Percentiles rank a stretch among this genome's conserved stretches.
These are phyloP conservation scores for Aphelocoma californica DNA, from an alignment of 2,797 vertebrate species.

Conservation along the genomic window DNA sequence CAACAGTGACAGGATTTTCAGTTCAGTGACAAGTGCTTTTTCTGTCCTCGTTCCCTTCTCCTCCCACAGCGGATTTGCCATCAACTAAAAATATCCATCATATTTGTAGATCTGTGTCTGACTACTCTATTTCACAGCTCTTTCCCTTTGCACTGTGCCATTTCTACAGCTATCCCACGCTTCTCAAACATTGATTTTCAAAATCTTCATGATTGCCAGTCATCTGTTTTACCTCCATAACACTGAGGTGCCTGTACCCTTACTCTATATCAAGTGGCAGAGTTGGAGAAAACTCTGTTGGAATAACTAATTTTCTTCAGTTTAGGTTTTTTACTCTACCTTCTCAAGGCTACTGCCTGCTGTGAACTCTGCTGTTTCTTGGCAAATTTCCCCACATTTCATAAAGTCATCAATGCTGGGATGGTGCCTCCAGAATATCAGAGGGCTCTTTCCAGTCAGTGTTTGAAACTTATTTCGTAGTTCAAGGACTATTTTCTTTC, in stretches of 20 bases:
- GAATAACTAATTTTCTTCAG: not conserved
- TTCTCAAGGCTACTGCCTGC: not conserved
- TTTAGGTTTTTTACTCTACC: not conserved
- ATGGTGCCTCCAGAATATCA: not conserved
- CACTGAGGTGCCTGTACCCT: not conserved
- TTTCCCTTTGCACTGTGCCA: not conserved
- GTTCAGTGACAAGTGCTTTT: constrained; percentile 50
- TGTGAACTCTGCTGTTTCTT: not conserved
- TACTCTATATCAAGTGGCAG: not conserved
- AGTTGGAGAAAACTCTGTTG: not conserved
- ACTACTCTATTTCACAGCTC: constrained; percentile 18
- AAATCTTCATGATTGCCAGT: not conserved
- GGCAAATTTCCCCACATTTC: not conserved
- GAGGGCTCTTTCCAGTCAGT: not conserved
- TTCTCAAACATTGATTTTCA: constrained; percentile 9
- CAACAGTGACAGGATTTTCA: constrained; percentile 46
- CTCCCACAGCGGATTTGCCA: constrained; percentile 8
- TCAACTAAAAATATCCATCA: constrained; percentile 43
- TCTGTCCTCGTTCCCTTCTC: not conserved
- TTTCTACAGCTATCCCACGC: not conserved
- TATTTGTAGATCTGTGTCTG: constrained; percentile 37
- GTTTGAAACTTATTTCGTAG: not conserved
- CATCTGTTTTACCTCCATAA: not conserved
- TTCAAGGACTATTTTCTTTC: not conserved
- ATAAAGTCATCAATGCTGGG: not conserved